These are phyloP conservation scores for Thamnaconus septentrionalis DNA, from an alignment of 2,113 vertebrate species.

Conservation along the genomic window DNA sequence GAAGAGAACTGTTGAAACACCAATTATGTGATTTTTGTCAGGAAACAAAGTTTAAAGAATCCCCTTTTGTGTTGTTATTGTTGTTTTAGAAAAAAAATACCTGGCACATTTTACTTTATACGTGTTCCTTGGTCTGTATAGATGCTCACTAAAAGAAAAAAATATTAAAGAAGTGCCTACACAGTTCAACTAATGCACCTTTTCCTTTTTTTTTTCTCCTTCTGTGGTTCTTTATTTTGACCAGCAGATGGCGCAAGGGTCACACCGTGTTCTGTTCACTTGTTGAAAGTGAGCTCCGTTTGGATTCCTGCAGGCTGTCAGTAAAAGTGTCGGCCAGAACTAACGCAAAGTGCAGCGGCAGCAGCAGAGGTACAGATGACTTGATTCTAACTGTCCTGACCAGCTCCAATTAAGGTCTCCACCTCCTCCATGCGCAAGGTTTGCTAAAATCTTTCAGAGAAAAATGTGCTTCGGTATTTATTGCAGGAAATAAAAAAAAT, in stretches of 20 bases:
- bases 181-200: conserved; percentile 84
- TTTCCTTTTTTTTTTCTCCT: conserved; percentile 73
- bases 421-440: no score
- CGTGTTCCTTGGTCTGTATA: no score
- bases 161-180: conserved; percentile 90
- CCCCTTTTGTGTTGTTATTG: no score
- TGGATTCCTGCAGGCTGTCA: conserved; percentile 29
- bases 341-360: conserved; percentile 43
- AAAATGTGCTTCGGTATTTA: no score
- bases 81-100: no score
- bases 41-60: no score
- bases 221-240: not conserved
- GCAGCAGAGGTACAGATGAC: conserved; percentile 18
- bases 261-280: not conserved
- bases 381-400: conserved; percentile 9
- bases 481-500: no score
- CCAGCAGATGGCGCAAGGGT: conserved; percentile 54
- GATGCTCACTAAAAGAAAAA: no score
- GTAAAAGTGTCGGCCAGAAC: conserved; percentile 38
- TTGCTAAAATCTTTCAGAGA: no score
- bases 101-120: no score
- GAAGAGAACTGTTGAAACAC: no score
- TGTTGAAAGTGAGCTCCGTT: conserved; percentile 47
- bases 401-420: not conserved
- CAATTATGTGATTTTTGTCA: no score